Base-by-base conservation (phyloP, 2,797 vertebrate species). In the Perodicticus potto region DNA sequence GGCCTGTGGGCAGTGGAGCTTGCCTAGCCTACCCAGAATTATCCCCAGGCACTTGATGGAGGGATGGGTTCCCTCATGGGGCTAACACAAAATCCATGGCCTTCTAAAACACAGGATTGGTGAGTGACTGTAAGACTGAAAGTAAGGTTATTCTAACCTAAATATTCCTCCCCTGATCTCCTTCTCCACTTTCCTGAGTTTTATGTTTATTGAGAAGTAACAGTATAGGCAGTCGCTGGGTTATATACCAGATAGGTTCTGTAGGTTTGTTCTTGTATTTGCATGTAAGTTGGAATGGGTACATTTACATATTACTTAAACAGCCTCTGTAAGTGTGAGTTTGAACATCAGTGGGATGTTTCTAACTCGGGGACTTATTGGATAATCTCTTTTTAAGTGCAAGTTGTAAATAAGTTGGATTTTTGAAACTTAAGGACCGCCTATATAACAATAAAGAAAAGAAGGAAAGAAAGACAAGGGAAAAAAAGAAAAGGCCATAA, bases 171-270 rank as follows among this genome's bases (percentile, higher is more conserved):
- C 2, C 59, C 10, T 89, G n/a, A 3, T 70, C 40, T 4, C 25
- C 12, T 12, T 25, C 45, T 19, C 8, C 5, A 65, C 49, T 89
- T 93, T 4, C 5, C 11, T 37, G 4, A 45, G 55, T 74, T 93
- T 90, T 74, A 69, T 72, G 29, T 61, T 95, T 82, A 82, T 83
- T 82, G 43, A 94, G 40, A 76, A 93, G 70, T n/a, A 74, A 83
- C 1, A 43, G 10, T 29, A 25, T 49, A 49, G 49, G 13, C 49
- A 49, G 49, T 53, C 1, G 14, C 49, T 53, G 49, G 49, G 49
- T 53, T 53, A 17, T 53, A 17, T 53, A 53, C 14, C 16, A 53
- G 14, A 16, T 53, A 53, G 49, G 14, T 53, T 53, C 49, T 53
- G 14, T 16, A 53, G 49, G 49, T 53, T 53, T 53, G 49, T 53